These are phyloP conservation scores for Cephus spinipes DNA, from an alignment of 2,888 invertebrate species.

Conservation along the genomic window DNA sequence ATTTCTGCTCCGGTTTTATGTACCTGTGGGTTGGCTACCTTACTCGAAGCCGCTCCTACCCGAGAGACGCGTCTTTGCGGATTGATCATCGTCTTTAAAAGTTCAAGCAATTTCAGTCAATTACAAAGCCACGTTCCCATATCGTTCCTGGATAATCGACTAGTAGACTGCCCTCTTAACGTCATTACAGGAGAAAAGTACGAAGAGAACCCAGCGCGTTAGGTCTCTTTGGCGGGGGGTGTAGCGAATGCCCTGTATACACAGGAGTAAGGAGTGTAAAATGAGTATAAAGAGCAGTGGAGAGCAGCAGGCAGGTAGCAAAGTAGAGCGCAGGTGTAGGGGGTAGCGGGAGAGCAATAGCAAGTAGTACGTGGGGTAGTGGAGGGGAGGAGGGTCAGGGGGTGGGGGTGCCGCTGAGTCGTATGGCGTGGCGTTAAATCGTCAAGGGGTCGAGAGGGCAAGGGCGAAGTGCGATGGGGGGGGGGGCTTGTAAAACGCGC, in stretches of 20 bases:
- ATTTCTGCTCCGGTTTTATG: slow-evolving; percentile 29
- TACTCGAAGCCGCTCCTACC: background rate
- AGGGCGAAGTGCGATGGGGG: background rate
- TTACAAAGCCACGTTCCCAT: background rate
- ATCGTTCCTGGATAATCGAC: background rate
- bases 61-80: background rate
- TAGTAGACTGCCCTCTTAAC: background rate
- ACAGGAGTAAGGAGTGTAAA: background rate
- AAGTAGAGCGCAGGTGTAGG: background rate
- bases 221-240: background rate
- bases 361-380: too few relatives aligned
- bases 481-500: slow-evolving; percentile 39
- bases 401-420: background rate
- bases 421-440: background rate
- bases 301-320: background rate
- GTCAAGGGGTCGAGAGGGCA: background rate
- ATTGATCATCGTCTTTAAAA: background rate
- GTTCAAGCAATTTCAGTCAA: background rate
- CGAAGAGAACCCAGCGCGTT: background rate
- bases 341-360: too few relatives aligned
- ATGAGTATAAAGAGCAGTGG: background rate
- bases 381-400: too few relatives aligned
- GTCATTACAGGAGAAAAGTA: background rate
- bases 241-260: background rate
- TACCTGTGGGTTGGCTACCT: background rate